phyloP scores from a whole-genome alignment of 2,113 vertebrate species.

The Microcebus lehilahytsara region DNA sequence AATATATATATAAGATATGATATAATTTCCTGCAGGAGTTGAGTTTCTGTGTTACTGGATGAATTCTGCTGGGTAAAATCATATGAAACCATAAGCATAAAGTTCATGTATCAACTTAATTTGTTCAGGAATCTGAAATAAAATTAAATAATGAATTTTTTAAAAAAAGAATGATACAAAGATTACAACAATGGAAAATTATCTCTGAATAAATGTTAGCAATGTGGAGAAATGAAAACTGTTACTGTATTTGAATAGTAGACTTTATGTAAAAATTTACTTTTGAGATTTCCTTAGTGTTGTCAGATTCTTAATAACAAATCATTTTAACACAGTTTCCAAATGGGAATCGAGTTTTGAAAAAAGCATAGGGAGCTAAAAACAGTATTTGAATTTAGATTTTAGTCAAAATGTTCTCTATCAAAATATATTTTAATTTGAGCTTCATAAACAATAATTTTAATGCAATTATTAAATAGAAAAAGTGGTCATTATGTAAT shows the following conservation, averaged over 20 bases:
- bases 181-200: background rate
- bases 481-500: conserved; percentile 17
- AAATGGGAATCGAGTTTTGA: background rate
- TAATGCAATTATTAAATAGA: conserved; percentile 39
- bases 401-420: conserved; percentile 8
- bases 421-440: conserved; percentile 14
- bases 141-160: background rate
- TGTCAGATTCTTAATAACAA: background rate
- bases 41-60: background rate
- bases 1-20: background rate
- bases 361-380: background rate
- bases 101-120: background rate
- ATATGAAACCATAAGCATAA: background rate
- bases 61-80: background rate
- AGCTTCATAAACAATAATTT: conserved; percentile 45
- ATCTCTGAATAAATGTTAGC: background rate
- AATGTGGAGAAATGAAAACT: background rate
- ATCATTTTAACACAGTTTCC: background rate
- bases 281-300: background rate
- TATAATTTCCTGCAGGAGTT: background rate
- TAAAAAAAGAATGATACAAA: background rate
- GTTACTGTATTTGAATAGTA: background rate
- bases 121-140: background rate
- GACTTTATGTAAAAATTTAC: background rate
- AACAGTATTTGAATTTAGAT: background rate